Base-by-base conservation (phyloP, 1,140 invertebrate genomes). In the Microplitis demolitor region DNA sequence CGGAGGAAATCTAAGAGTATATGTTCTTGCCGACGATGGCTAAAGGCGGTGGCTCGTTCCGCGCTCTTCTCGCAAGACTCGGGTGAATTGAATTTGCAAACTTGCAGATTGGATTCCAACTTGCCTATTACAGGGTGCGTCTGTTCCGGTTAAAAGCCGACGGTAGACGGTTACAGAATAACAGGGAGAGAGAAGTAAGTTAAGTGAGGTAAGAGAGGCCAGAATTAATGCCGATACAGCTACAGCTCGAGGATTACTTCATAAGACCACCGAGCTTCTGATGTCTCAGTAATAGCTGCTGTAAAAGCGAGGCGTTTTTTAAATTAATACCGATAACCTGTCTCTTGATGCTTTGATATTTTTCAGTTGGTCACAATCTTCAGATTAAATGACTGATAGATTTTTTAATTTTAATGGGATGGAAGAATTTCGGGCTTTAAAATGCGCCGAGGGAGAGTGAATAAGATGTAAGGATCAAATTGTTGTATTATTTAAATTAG, bases 61-160 rank as follows among this genome's bases (percentile, higher is more conserved):
- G 71, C 67, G 67, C 68, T 63, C 67, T 54, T 45, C 66, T 62
- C 61, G 74, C 74, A 80, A 80, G 78, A 80, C 77, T 74, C 73
- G 73, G 76, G 72, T 80, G 85, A 87, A 87, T 87, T 85, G 86
- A 87, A 87, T 87, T 87, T 87, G 83, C 86, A 87, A 87, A 87
- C 85, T 87, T 87, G 86, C 85, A 87, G 85, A 87, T 87, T 87
- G 85, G 84, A 87, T 87, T 87, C 84, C 85, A 87, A 87, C 86
- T 87, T 87, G 85, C 85, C 86, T 86, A 87, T 87, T 87, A 87
- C 84, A 87, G 86, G 86, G 86, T 87, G 84, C 84, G 86, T 87
- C 85, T 87, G 85, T 87, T 87, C 83, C 85, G 86, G 84, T 87
- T 87, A 87, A 87, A 86, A 87, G 84, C 84, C 81, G 79, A 67